These are phyloP conservation scores for Melinaea marsaeus DNA, from an alignment of 2,888 invertebrate genomes.

Conservation along the genomic window DNA sequence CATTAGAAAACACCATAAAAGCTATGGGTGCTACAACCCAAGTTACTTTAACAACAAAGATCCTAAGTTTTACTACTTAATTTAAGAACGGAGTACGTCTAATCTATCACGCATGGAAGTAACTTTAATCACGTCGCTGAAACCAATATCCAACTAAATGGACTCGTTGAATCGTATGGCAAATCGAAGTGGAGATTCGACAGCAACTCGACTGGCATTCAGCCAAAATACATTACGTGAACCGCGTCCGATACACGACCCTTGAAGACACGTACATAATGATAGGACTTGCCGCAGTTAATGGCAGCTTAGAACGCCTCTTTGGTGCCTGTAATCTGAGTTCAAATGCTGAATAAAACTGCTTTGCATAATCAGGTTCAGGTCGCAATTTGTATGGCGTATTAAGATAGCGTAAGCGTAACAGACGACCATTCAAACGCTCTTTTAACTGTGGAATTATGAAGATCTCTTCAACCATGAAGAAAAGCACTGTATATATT, in stretches of 20 bases:
- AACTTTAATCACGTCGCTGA: slow-evolving; percentile 34
- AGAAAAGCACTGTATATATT: not conserved
- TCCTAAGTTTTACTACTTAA: slow-evolving; percentile 9
- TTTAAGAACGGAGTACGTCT: slow-evolving; percentile 15
- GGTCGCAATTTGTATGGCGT: slow-evolving; percentile 1
- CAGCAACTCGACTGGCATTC: slow-evolving; percentile 31
- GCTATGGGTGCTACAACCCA: too few species aligned
- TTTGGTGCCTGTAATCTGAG: slow-evolving; percentile 13
- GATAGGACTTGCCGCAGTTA: slow-evolving; percentile 26
- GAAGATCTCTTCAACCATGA: not conserved
- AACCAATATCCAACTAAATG: slow-evolving; percentile 36
- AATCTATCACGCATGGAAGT: slow-evolving; percentile 28
- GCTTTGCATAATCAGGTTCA: slow-evolving; percentile 1
- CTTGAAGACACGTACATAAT: slow-evolving; percentile 31
- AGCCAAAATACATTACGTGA: slow-evolving; percentile 34
- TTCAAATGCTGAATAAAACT: slow-evolving; percentile 7
- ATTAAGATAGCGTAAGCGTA: not conserved
- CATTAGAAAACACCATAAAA: too few species aligned
- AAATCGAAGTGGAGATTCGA: slow-evolving; percentile 31
- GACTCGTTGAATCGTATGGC: slow-evolving; percentile 33
- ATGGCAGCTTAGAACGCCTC: slow-evolving; percentile 20
- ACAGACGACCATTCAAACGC: not conserved
- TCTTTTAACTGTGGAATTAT: not conserved
- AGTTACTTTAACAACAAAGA: not conserved
- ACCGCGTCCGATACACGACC: slow-evolving; percentile 32